These are phyloP conservation scores for Dasyornis broadbenti DNA, from an alignment of 2,113 vertebrate genomes.

Conservation along the genomic window DNA sequence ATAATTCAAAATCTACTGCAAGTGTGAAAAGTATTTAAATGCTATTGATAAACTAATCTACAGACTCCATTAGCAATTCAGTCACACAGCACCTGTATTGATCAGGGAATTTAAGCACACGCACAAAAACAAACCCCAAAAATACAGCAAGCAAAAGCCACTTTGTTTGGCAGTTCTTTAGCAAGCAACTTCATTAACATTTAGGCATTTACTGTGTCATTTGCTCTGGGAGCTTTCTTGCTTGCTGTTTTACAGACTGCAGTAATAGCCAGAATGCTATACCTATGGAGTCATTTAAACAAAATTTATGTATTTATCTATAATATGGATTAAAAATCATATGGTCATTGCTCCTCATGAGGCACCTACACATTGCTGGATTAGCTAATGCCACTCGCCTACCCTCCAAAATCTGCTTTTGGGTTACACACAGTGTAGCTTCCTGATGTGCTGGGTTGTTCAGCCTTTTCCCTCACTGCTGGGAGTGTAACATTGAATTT, in stretches of 20 bases:
- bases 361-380: background rate
- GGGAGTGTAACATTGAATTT: background rate
- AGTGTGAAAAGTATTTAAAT: slow-evolving; percentile 94
- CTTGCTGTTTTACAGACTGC: background rate
- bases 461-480: background rate
- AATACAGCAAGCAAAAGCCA: slow-evolving; percentile 17
- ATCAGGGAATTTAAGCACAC: slow-evolving; percentile 53
- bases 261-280: background rate
- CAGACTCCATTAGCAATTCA: slow-evolving; percentile 81
- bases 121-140: slow-evolving; percentile 24
- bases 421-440: background rate
- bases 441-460: background rate
- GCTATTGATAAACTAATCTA: slow-evolving; percentile 91
- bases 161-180: slow-evolving; percentile 5
- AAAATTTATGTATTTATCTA: background rate
- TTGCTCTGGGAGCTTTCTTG: background rate
- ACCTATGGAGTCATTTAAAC: background rate
- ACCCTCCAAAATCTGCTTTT: background rate
- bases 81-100: slow-evolving; percentile 80
- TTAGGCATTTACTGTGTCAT: background rate
- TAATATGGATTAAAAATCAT: background rate
- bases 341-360: background rate
- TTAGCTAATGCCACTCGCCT: background rate
- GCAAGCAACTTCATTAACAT: slow-evolving; percentile 7
- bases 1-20: slow-evolving; percentile 89